Conservation (phyloP, 2,113 vertebrate genomes). For the Sylvilagus bachmani region DNA sequence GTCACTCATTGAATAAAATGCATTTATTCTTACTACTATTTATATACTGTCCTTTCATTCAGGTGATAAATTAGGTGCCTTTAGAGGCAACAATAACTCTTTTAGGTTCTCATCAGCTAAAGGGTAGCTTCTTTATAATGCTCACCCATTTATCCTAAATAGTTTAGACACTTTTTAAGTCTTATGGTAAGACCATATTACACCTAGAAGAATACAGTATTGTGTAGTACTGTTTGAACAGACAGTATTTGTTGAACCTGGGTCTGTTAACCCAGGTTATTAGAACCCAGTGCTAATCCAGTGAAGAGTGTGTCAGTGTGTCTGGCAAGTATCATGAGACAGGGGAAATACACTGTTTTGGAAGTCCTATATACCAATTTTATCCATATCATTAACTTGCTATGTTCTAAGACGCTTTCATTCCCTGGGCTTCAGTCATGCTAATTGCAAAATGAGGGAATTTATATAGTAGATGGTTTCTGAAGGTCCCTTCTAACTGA, state of each 20-base stretch:
- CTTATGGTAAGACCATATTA: neutral
- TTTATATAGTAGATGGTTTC: neutral
- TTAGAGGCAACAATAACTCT: constrained; percentile 37
- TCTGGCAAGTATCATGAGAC: neutral
- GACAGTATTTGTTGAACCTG: neutral
- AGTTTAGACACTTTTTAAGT: constrained; percentile 38
- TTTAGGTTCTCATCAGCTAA: constrained; percentile 13
- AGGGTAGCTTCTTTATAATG: constrained; percentile 5
- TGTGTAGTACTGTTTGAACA: neutral
- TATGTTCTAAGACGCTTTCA: constrained; percentile 5
- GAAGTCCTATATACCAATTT: neutral
- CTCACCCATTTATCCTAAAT: constrained; percentile 20
- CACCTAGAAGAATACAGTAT: neutral
- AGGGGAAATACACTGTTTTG: neutral
- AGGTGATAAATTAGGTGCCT: neutral
- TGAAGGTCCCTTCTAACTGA: constrained; percentile 13
- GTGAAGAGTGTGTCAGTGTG: neutral
- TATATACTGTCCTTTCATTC: constrained; percentile 7
- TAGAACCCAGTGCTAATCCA: neutral
- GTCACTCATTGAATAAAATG: constrained; percentile 29
- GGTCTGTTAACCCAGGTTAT: neutral
- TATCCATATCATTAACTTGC: neutral
- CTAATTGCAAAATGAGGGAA: neutral
- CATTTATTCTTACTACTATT: constrained; percentile 46
- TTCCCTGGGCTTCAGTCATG: neutral